A percentile compares a stretch with the other conserved stretches of the same genome.
Evolutionary conservation across 2,888 invertebrate species (phyloP).

Genomic region (Loripinus fragilis): DNA sequence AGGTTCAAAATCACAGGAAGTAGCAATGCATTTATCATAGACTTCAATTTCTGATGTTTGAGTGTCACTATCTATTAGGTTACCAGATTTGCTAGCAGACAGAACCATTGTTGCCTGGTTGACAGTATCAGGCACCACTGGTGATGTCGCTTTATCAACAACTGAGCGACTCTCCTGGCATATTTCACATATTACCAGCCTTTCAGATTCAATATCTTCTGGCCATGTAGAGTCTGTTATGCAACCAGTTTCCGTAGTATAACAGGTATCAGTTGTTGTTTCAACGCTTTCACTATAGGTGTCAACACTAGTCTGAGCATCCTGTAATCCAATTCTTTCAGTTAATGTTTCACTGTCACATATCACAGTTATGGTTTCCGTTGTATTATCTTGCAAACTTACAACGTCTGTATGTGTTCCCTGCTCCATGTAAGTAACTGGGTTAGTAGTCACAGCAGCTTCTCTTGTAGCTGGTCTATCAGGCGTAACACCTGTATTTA

Average conservation of each 20-base stretch:
- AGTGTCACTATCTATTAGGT: constrained; percentile 58
- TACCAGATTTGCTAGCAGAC: constrained; percentile 56
- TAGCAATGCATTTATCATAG: constrained; percentile 70
- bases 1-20: constrained; percentile 67
- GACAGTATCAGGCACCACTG: constrained; percentile 52
- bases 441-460: constrained; percentile 69
- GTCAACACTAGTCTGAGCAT: constrained; percentile 74
- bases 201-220: constrained; percentile 41
- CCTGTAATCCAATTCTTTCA: constrained; percentile 63
- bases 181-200: constrained; percentile 49
- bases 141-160: constrained; percentile 61
- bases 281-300: constrained; percentile 63
- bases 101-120: constrained; percentile 73
- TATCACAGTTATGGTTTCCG: constrained; percentile 68
- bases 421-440: constrained; percentile 72
- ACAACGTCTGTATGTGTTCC: constrained; percentile 73
- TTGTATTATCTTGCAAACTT: constrained; percentile 64
- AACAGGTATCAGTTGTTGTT: constrained; percentile 67
- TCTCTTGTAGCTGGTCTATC: constrained; percentile 72
- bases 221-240: constrained; percentile 63
- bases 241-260: constrained; percentile 57
- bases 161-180: constrained; percentile 50
- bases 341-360: constrained; percentile 78
- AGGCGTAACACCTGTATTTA: constrained; percentile 76
- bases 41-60: constrained; percentile 67